A percentile compares a stretch with the other conserved stretches of the same genome.
phyloP scores from a whole-genome alignment of 53 echinoderm and acorn worm species.

The Echinarachnius parma region DNA sequence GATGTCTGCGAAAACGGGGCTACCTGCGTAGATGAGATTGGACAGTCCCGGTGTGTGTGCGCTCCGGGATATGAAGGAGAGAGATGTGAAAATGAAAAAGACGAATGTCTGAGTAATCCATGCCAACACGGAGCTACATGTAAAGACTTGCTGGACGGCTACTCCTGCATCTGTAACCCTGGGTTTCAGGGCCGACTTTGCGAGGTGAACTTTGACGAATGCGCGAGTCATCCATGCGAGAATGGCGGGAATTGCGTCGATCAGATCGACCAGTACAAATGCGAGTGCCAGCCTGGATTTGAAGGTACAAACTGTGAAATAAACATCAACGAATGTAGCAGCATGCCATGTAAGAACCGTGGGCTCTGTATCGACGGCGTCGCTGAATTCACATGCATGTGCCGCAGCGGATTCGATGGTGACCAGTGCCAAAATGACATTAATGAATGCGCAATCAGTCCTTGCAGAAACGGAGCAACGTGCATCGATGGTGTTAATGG shows the following conservation, averaged over 20 bases:
- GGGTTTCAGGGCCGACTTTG: constrained; percentile 28
- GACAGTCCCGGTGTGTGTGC: constrained; percentile 34
- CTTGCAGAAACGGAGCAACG: constrained; percentile 21
- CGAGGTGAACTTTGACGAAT: constrained; percentile 4
- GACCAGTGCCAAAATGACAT: constrained; percentile 23
- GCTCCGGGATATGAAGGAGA: constrained; percentile 39
- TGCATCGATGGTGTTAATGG: constrained; percentile 20
- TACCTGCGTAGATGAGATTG: constrained; percentile 35
- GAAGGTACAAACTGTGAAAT: constrained; percentile 43
- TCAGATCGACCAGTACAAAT: constrained; percentile 51
- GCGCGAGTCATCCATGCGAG: constrained; percentile 59
- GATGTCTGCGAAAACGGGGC: constrained; percentile 41
- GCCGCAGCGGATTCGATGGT: constrained; percentile 27
- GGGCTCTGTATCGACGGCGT: constrained; percentile 33
- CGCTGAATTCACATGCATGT: constrained; percentile 47
- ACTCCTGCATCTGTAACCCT: constrained; percentile 30
- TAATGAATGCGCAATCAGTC: constrained; percentile 9
- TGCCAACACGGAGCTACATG: constrained; percentile 56
- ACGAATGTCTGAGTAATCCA: constrained; percentile 35
- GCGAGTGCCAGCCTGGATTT: constrained; percentile 59
- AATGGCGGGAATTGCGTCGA: constrained; percentile 64
- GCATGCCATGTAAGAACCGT: constrained; percentile 47
- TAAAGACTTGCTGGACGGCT: constrained; percentile 22
- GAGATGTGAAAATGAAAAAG: constrained; percentile 24
- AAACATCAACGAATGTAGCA: constrained; percentile 36